Base-by-base conservation (phyloP, 2,113 vertebrate genomes). In the Athene noctua region DNA sequence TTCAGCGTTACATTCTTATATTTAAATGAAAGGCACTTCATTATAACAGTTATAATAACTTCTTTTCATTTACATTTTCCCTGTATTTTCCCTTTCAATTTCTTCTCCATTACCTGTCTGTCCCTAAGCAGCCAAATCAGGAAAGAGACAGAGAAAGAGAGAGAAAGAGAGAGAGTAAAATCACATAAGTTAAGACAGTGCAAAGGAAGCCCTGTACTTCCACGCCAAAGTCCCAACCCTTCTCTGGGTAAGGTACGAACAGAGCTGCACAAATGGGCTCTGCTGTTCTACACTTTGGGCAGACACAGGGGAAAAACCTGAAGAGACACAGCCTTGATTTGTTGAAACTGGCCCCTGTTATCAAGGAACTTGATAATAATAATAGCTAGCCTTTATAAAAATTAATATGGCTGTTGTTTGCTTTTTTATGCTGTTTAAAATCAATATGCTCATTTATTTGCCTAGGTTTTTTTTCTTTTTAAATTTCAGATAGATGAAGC, bases 21-120 rank as follows among this genome's bases (percentile, higher is more conserved):
- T 99, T 99, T 99, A 99, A 99, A 99, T 99, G 98, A 99, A 99
- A 99, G 99, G 98, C 99, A 99, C 98, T 99, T 99, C 99, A 99
- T 99, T 99, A 99, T 99, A 99, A 99, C 98, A 98, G 98, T 99
- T 99, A 99, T 99, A 99, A 98, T 99, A 99, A 98, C 98, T 99
- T 99, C 98, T 99, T 99, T 99, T 99, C 99, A 99, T 99, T 99
- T 99, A 99, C 99, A 99, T 99, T 99, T 99, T 99, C 98, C 98
- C 98, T 98, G 98, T 98, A 98, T 99, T 99, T 99, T 98, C 98
- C 98, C 97, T 98, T 98, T 98, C 98, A 98, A 98, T 98, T 99
- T 99, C 98, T 99, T 98, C 99, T 99, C 99, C 98, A 99, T 99
- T 99, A 99, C 99, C 99, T 99, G 98, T 98, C 98, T 99, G 98